phyloP scores from a whole-genome alignment of 2,797 vertebrate species.

The Fistularia tabacaria region DNA sequence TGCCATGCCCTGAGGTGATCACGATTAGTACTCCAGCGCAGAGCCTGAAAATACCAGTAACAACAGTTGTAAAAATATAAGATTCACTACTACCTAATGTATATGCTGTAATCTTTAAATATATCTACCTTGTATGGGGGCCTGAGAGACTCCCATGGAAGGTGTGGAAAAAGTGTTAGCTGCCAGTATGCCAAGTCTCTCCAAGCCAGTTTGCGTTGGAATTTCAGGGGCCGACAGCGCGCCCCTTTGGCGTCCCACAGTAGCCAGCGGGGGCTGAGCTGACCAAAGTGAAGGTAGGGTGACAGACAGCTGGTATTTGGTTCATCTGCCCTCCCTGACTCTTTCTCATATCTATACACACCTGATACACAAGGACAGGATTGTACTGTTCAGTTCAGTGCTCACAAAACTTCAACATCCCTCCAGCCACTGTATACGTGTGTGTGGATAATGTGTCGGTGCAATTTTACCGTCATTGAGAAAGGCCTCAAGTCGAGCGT shows the following conservation, averaged over 20 bases:
- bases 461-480: constrained; percentile 66
- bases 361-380: constrained; percentile 38
- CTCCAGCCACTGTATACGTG: not conserved
- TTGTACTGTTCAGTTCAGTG: not conserved
- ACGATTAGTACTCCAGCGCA: constrained; percentile 62
- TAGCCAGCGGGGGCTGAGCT: constrained; percentile 71
- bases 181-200: constrained; percentile 77
- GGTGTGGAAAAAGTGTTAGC: constrained; percentile 70
- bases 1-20: constrained; percentile 71
- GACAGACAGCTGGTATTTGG: constrained; percentile 74
- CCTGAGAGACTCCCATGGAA: constrained; percentile 74
- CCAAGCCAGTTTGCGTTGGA: constrained; percentile 76
- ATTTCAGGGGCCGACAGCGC: constrained; percentile 64
- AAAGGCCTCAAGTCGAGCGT: constrained; percentile 58
- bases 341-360: constrained; percentile 71
- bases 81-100: too few relatives aligned
- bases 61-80: not conserved
- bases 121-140: constrained; percentile 72
- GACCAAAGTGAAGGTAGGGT: constrained; percentile 77
- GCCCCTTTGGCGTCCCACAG: constrained; percentile 69
- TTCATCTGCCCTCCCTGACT: constrained; percentile 68
- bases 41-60: constrained; percentile 46
- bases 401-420: too few relatives aligned
- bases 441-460: not conserved
- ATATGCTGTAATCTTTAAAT: not conserved